Evolutionary conservation across 2,888 invertebrate species (phyloP), one percentile per base, ranked within the genome.

Genomic region (Diachrysia chrysitis): DNA sequence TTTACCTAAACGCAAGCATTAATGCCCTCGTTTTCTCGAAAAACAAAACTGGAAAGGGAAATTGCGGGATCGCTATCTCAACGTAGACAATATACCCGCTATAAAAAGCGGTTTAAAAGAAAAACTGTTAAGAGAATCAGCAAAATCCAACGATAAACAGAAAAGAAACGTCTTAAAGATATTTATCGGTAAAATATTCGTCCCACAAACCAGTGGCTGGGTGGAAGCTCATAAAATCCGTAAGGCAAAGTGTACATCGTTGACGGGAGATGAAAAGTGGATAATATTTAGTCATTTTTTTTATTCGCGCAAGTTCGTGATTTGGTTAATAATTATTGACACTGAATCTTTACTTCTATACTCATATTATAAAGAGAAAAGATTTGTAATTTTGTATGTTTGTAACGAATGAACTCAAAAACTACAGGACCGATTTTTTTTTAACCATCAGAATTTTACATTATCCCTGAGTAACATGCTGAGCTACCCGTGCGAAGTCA

Each of bases 111-210:
- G 87, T 90, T 92, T 89, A 88, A 92, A 92, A 89, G 89, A 78
- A 87, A 91, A 91, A 92, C 90, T 86, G 90, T 91, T 90, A 89
- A 90, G 87, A 86, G 89, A 93, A 94, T 93, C 94, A 93, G 94
- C 92, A 85, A 85, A 91, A 93, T 90, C 88, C 89, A 83, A 91
- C 90, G 89, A 93, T 92, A 94, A 93, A 93, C 92, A 91, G 89
- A 91, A 91, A 88, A 88, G 88, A 89, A 90, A 91, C 82, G 90
- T 90, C 91, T 91, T 89, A 85, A 85, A 91, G 92, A 93, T 93
- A 92, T 93, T 93, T 93, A 93, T 93, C 90, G 89, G 87, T 90
- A 90, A 92, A 92, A 92, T 93, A 93, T 93, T 90, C 92, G 81
- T 82, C 71, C 87, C 86, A 84, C 87, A 86, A 89, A 89, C 87